These are phyloP conservation scores for Silurus asotus DNA, from an alignment of 2,113 vertebrate genomes.

Conservation along the genomic window DNA sequence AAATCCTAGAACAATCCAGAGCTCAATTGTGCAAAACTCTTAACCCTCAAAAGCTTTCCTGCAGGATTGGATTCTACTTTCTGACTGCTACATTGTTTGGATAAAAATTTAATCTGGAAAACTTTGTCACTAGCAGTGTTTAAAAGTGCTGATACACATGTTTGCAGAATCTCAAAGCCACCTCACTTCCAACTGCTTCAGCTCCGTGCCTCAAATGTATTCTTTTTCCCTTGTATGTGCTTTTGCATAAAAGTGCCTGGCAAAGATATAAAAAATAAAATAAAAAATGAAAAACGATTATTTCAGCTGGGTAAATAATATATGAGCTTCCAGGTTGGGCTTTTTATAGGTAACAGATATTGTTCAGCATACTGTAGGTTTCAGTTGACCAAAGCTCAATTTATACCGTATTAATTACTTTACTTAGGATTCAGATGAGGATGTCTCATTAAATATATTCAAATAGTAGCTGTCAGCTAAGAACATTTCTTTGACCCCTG, in stretches of 20 bases:
- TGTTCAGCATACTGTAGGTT: background rate
- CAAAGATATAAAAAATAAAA: slow-evolving; percentile 5
- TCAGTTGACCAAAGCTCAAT: background rate
- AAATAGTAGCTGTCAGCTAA: background rate
- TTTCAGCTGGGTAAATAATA: slow-evolving; percentile 8
- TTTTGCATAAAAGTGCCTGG: background rate
- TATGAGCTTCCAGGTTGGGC: slow-evolving; percentile 4
- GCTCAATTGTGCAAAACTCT: background rate
- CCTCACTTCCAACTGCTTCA: slow-evolving; percentile 4
- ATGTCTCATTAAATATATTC: background rate
- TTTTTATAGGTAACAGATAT: background rate
- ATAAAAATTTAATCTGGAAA: background rate
- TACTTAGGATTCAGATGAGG: background rate
- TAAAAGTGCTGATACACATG: slow-evolving; percentile 25
- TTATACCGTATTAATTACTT: background rate
- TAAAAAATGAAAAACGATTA: background rate
- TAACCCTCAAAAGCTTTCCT: background rate
- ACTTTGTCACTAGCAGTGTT: slow-evolving; percentile 1
- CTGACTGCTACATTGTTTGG: background rate
- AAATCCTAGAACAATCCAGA: background rate
- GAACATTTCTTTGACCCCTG: background rate
- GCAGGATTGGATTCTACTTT: background rate
- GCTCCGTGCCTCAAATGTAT: background rate
- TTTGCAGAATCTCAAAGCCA: slow-evolving; percentile 8
- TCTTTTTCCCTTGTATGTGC: background rate